A percentile compares a stretch with the other conserved stretches of the same genome.
Conservation (phyloP, 2,113 vertebrate species). For the Stictonetta naevosa region DNA sequence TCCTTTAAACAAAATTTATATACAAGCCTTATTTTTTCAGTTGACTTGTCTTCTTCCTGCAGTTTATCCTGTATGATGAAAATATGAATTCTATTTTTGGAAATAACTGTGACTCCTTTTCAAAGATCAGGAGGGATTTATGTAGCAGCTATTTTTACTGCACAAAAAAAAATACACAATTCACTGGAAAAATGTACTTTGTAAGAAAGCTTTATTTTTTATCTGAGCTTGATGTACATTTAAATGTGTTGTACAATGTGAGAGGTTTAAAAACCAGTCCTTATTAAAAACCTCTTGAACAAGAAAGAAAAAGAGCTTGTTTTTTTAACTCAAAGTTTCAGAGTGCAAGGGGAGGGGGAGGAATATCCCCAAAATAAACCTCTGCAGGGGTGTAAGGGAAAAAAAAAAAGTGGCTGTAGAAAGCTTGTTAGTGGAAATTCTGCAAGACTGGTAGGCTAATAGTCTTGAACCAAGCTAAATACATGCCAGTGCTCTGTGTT, state of each 20-base stretch:
- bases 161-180: conserved; percentile 64
- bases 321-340: neutral
- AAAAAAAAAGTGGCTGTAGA: rapidly evolving
- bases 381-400: neutral
- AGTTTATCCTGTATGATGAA: conserved; percentile 69
- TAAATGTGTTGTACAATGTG: conserved; percentile 31
- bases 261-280: conserved; percentile 24
- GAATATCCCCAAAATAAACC: neutral
- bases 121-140: conserved; percentile 77
- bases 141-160: conserved; percentile 87
- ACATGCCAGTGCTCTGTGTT: neutral
- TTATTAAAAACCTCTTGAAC: conserved; percentile 58
- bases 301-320: neutral
- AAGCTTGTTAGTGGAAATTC: neutral
- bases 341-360: neutral
- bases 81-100: conserved; percentile 82
- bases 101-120: conserved; percentile 79
- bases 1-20: conserved; percentile 64
- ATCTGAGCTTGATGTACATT: conserved; percentile 69
- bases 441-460: neutral
- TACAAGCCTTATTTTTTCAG: conserved; percentile 68
- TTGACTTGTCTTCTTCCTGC: conserved; percentile 47
- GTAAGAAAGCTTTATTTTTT: conserved; percentile 82
- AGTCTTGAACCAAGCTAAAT: neutral
- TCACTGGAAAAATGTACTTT: conserved; percentile 80